phyloP scores from a whole-genome alignment of 2,113 vertebrate species.

The Podocnemis expansa region DNA sequence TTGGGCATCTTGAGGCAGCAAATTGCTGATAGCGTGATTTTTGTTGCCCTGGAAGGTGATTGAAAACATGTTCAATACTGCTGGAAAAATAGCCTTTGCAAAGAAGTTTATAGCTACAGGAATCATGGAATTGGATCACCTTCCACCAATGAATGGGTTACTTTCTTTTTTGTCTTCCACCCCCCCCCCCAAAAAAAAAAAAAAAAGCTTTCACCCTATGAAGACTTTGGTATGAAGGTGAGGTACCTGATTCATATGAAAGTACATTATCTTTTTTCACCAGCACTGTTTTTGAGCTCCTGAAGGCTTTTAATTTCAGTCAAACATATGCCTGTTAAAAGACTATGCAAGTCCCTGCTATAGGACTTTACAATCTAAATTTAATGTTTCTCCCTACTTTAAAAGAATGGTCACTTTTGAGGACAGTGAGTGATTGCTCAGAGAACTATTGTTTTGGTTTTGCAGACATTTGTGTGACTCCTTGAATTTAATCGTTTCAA shows the following conservation, averaged over 20 bases:
- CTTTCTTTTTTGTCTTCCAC: neutral
- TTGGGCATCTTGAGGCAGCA: slow-evolving; percentile 26
- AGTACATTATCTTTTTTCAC: neutral
- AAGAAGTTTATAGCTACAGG: neutral
- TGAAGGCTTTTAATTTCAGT: neutral
- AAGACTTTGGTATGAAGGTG: neutral
- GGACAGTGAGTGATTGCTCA: neutral
- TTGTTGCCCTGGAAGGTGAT: slow-evolving; percentile 61
- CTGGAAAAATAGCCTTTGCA: neutral
- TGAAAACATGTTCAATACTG: slow-evolving; percentile 27
- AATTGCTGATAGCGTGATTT: slow-evolving; percentile 13
- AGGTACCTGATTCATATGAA: neutral
- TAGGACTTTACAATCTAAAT: neutral
- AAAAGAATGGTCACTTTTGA: neutral
- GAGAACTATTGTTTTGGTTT: neutral
- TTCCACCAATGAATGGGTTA: neutral
- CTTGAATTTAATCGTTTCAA: neutral
- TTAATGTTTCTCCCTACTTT: neutral
- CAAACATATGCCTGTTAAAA: neutral
- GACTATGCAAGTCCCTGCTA: neutral
- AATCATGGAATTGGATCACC: neutral
- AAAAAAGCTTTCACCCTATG: neutral
- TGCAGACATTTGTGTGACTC: neutral
- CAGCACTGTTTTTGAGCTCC: neutral
- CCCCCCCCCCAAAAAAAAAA: neutral